These are phyloP conservation scores for Amblyjoppa proteus DNA, from an alignment of 2,888 invertebrate species.

Conservation along the genomic window DNA sequence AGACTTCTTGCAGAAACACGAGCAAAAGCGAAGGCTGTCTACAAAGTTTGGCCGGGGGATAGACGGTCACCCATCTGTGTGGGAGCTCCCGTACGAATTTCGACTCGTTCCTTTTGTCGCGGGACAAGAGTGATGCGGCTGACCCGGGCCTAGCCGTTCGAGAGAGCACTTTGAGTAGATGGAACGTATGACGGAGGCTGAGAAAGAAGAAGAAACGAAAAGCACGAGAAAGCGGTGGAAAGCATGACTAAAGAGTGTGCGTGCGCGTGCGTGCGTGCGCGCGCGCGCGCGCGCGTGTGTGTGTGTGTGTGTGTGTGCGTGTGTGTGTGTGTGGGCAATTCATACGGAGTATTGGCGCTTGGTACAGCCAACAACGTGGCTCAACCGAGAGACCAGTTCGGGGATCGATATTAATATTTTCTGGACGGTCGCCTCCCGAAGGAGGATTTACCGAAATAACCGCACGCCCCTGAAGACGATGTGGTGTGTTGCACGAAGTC, in stretches of 20 bases:
- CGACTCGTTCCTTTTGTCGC: conserved; percentile 68
- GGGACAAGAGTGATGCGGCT: conserved; percentile 69
- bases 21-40: not conserved
- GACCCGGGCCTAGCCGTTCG: conserved; percentile 71
- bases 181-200: not conserved
- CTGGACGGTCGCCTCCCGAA: conserved; percentile 73
- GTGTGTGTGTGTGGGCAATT: too few relatives aligned
- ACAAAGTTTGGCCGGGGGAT: not conserved
- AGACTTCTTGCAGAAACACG: not conserved
- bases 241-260: not conserved
- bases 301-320: not conserved
- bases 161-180: conserved; percentile 76
- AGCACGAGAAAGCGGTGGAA: conserved; percentile 26
- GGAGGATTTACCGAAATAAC: conserved; percentile 79
- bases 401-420: conserved; percentile 81
- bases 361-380: not conserved
- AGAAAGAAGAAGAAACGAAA: conserved; percentile 20
- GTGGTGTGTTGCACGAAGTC: conserved; percentile 29
- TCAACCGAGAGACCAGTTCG: conserved; percentile 71
- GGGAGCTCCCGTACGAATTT: conserved; percentile 24
- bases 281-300: too few relatives aligned
- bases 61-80: not conserved
- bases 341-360: too few relatives aligned
- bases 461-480: conserved; percentile 21
- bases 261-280: not conserved